Conservation (phyloP, 2,888 invertebrate genomes). For the Thysanoteuthis rhombus region DNA sequence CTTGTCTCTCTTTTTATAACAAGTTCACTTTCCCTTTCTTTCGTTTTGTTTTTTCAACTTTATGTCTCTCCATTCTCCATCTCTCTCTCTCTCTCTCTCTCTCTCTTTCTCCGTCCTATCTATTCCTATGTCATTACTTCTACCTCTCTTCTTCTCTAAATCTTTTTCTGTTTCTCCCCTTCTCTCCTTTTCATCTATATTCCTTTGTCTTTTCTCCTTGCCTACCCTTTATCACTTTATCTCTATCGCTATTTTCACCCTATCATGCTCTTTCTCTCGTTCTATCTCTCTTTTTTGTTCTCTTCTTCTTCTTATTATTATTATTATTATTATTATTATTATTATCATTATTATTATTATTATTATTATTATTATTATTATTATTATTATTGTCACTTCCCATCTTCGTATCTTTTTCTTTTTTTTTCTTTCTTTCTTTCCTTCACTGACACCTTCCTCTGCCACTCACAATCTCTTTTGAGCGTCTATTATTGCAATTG, state of each 20-base stretch:
- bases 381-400: too few relatives aligned
- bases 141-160: neutral
- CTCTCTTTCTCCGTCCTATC: too few relatives aligned
- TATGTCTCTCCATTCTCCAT: too few relatives aligned
- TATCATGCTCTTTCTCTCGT: neutral
- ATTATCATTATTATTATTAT: too few relatives aligned
- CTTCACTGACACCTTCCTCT: neutral
- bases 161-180: neutral
- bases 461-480: neutral
- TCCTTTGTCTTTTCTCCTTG: neutral
- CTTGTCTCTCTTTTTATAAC: too few relatives aligned
- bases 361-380: too few relatives aligned
- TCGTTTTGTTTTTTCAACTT: too few relatives aligned
- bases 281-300: neutral
- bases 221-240: neutral
- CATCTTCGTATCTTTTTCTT: neutral
- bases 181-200: neutral
- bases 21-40: too few relatives aligned
- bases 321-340: too few relatives aligned
- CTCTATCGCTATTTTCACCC: neutral
- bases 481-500: neutral
- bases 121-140: neutral
- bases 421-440: neutral
- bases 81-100: too few relatives aligned
- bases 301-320: too few relatives aligned